Base-by-base conservation (phyloP, 2,797 vertebrate species). In the Ficedula albicollis region DNA sequence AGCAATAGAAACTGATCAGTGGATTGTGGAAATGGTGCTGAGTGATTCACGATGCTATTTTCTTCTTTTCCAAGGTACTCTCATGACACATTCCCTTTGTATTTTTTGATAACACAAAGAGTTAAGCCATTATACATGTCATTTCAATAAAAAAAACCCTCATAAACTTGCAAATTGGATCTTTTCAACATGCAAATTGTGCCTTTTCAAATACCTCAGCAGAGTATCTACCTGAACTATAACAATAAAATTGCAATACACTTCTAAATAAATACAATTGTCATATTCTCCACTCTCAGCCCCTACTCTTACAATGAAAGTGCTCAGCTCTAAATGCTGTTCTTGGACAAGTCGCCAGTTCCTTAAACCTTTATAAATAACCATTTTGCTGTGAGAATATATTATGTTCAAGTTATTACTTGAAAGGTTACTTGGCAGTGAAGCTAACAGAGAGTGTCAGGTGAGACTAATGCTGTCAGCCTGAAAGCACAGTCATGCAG, bases 121-220 rank as follows among this genome's bases (percentile, higher is more conserved):
- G 84, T 95, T 95, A 94, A 93, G 79, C 29, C 43, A 75, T 92
- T 89, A 93, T 89, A 36, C 26, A 55, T 55, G 66, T 93, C 29
- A 77, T 83, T 87, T 89, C 82, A 94, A 93, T 69, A 68, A 76
- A 94, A 91, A 62, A 34, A 15, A 29, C 70, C 77, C 90, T 81
- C 54, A 90, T 87, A 95, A 89, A 86, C 76, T 89, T 89, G 86
- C 67, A 97, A 87, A 92, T 90, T 49, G 11, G 44, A 81, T 94
- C 76, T 72, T 84, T 87, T 93, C 76, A 96, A 84, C 70, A 84
- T 92, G 95, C 43, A 96, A 91, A 94, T 92, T 68, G 10, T 52
- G 29, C 34, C 62, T 96, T 92, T 92, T 88, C 76, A 89, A 66
- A 66, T 88, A 83, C 23, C 25, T 82, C 44, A 78, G 69, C 76